Percentiles rank a stretch among this genome's conserved stretches.
phyloP scores from a whole-genome alignment of 2,113 vertebrate species.

The Bombycilla garrulus region DNA sequence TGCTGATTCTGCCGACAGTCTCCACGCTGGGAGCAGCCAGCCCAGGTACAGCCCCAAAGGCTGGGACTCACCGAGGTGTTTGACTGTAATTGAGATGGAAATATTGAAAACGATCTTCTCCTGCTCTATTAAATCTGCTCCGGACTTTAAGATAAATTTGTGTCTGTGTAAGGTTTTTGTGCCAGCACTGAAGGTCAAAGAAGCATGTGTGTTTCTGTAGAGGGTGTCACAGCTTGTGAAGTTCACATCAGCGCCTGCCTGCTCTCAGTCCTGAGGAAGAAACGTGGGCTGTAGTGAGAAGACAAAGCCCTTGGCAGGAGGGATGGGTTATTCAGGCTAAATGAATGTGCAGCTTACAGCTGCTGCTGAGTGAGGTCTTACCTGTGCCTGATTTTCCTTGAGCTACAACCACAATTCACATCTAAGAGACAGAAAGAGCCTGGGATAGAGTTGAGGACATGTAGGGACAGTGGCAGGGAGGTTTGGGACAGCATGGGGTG shows the following conservation, averaged over 20 bases:
- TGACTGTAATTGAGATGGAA: constrained; percentile 56
- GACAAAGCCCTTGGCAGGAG: neutral
- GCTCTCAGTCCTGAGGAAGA: neutral
- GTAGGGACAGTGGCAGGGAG: neutral
- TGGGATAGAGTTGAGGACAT: neutral
- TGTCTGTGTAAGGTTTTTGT: neutral
- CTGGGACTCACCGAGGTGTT: constrained; percentile 2
- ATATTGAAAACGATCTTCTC: constrained; percentile 14
- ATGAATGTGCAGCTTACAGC: neutral
- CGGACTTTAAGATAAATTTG: constrained; percentile 20
- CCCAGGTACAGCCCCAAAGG: constrained; percentile 26
- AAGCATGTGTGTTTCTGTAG: neutral
- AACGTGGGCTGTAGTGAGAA: neutral
- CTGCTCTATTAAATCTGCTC: neutral
- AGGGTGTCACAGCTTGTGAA: neutral
- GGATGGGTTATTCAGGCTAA: neutral
- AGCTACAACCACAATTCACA: neutral
- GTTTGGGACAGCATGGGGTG: neutral
- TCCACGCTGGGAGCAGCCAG: neutral
- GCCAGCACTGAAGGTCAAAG: neutral
- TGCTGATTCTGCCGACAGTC: constrained; percentile 34
- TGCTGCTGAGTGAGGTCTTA: neutral
- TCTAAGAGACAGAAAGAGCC: neutral
- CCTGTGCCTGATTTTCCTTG: neutral
- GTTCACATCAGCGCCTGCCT: neutral